Evolutionary conservation across 2,797 vertebrate genomes (phyloP), one percentile per base, ranked within the genome.

Genomic region (Girardinus metallicus): DNA sequence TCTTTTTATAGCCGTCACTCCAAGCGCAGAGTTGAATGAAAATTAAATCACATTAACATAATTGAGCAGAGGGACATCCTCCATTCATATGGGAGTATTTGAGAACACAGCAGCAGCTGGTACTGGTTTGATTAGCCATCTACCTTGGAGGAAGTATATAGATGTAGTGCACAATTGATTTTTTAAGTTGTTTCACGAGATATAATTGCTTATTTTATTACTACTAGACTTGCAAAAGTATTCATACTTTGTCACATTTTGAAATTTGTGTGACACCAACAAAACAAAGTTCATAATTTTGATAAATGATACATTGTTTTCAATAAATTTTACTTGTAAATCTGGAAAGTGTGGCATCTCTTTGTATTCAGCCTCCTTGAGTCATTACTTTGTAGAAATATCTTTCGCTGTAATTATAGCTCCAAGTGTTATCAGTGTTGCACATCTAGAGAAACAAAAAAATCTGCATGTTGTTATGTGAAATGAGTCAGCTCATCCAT

Each of bases 1-100:
- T 34, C 68, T n/a, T 78, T 77, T 26, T 60, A 46, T n/a, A 78
- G 53, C 68, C 36, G 2, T 36, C 34, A 43, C 8, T 73, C 16
- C 36, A 75, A 36, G n/a, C 5, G 23, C 12, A 18, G 34, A 74
- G 47, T 21, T 23, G 7, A 43, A 41, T 51, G 7, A 71, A 80
- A 76, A 78, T 9, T 7, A 70, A 46, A 39, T 47, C 29, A 55
- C 36, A 55, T 72, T 29, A 60, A 43, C 3, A 31, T 5, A 23
- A 78, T 13, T 15, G 53, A n/a, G n/a, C 18, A 23, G 23, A 13
- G 3, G 16, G 6, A 34, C 46, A n/a, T 34, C 5, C 51, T 70
- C 5, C 2, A 73, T 51, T 74, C 62, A 21, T 16, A 23, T 21
- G 29, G 62, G 62, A 66, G 62, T 66, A 66, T 66, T 66, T 39